Evolutionary conservation across 2,113 vertebrate species (phyloP), one percentile per base, ranked within the genome.

Genomic region (Oriolus oriolus): DNA sequence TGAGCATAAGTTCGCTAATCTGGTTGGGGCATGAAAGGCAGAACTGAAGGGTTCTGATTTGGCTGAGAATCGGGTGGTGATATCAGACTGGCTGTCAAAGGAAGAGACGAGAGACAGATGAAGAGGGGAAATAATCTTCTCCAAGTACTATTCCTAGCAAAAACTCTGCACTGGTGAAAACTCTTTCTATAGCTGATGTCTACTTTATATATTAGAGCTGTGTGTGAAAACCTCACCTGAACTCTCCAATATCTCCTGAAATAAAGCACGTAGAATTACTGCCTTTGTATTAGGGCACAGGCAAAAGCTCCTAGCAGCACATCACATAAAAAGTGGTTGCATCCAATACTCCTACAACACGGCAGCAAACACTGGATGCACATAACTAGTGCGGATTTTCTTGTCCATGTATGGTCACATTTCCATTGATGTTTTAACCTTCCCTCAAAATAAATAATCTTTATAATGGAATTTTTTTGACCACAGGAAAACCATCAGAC

Each of bases 11-110:
- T 53, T 84, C 81, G 14, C 20, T 74, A 70, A 57, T 10, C 6
- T 70, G 28, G 12, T 59, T 11, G 10, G 21, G 21, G 11, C 39
- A 70, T 41, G n/a, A 84, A 80, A 63, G 39, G 23, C 42, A 93
- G 57, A 90, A 39, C 13, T 15, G 30, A 50, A 47, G 35, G 44
- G 13, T 77, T 80, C 27, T 57, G 20, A 18, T 63, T 20, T n/a
- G 19, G 9, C 6, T 24, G 47, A 88, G n/a, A 74, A 50, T 7
- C 0, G 0, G 30, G 47, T 17, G 4, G 39, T 13, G 7, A 28
- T 56, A 39, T 18, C 2, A 2, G n/a, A 33, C 26, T 44, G 31
- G 4, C 22, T 86, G 6, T 28, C 68, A 44, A 60, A 80, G 45
- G n/a, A 76, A 60, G 24, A 92, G 13, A 47, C 0, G 1, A 78